Percentiles rank a stretch among this genome's conserved stretches.
These are phyloP conservation scores for Odontamblyopus rebecca DNA, from an alignment of 2,797 vertebrate genomes.

Conservation along the genomic window DNA sequence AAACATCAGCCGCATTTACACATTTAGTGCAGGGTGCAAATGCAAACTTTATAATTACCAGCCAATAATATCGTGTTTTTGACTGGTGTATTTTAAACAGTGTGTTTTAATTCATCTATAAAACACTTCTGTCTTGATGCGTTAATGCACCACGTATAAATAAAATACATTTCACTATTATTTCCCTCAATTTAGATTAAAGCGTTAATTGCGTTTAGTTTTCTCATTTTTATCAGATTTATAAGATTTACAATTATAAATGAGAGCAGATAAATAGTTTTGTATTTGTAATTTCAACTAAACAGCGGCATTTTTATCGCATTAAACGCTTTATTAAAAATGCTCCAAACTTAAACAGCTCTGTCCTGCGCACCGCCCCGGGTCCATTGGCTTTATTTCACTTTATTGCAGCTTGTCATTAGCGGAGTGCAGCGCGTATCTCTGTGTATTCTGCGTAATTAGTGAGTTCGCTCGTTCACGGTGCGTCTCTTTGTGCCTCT, in stretches of 20 bases:
- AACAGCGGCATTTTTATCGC: neutral
- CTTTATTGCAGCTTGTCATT: constrained; percentile 17
- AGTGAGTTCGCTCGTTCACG: constrained; percentile 9
- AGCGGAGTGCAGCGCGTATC: constrained; percentile 4
- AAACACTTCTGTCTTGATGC: neutral
- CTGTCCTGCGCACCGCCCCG: constrained; percentile 2
- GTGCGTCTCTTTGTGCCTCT: constrained; percentile 22
- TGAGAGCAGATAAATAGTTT: neutral
- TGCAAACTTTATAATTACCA: neutral
- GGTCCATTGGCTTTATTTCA: constrained; percentile 3
- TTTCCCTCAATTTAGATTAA: neutral
- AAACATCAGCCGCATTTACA: constrained; percentile 14
- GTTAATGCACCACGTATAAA: neutral
- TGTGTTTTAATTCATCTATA: neutral
- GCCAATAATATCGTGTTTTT: neutral
- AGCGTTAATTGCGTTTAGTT: neutral
- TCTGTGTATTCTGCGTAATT: constrained; percentile 5
- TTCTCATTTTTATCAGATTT: neutral
- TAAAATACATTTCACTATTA: neutral
- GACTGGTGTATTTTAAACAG: neutral
- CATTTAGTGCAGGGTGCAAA: neutral
- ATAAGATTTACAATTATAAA: neutral
- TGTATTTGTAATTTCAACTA: neutral
- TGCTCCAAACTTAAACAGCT: neutral
- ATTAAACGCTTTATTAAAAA: neutral